phyloP scores from a whole-genome alignment of 1,140 invertebrate species.

The Schlechtendalia chinensis region DNA sequence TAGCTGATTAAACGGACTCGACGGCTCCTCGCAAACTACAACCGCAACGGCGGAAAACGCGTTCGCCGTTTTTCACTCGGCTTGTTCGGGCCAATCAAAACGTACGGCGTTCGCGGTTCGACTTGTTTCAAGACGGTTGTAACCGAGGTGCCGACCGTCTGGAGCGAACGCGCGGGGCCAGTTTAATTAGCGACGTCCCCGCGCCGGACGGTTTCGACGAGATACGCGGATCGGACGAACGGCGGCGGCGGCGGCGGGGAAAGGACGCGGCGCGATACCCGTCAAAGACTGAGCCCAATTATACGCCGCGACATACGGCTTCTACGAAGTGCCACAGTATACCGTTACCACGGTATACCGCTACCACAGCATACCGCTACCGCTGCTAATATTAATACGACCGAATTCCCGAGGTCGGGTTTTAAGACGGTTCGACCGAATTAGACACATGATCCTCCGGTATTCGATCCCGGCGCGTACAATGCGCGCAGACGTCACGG shows the following conservation, averaged over 20 bases:
- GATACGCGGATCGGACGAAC: too few species aligned
- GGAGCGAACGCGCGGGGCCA: background rate
- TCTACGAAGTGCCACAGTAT: too few species aligned
- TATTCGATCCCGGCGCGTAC: background rate
- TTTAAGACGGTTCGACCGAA: background rate
- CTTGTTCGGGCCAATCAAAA: too few species aligned
- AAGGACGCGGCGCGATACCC: background rate
- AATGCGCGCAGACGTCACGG: background rate
- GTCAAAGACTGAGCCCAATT: background rate
- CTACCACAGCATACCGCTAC: too few species aligned
- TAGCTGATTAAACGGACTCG: background rate
- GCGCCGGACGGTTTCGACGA: background rate
- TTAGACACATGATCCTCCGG: background rate
- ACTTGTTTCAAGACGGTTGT: background rate
- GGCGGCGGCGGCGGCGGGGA: too few species aligned
- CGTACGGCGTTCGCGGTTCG: background rate
- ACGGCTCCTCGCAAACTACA: too few species aligned
- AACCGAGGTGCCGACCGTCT: background rate
- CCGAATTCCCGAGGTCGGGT: background rate
- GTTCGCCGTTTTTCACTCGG: background rate
- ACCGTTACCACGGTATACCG: too few species aligned
- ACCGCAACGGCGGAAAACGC: too few species aligned
- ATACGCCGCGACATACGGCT: too few species aligned
- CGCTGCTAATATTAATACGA: background rate
- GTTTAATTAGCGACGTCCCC: background rate